Base-by-base conservation (phyloP, 2,797 vertebrate genomes). In the Xiphophorus birchmanni region DNA sequence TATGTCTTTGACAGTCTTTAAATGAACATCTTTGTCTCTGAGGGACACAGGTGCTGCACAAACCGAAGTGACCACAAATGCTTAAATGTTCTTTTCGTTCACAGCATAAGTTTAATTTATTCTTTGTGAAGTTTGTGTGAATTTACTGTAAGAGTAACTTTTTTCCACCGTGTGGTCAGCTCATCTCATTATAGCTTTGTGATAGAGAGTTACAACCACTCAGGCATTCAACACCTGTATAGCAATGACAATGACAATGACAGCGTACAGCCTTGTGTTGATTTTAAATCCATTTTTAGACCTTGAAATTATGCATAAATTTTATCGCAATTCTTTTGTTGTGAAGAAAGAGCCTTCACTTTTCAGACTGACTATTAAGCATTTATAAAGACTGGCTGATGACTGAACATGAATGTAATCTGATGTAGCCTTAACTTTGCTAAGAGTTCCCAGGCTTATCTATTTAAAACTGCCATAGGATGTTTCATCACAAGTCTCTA, bases 401-500 rank as follows among this genome's bases (percentile, higher is more conserved):
- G n/a, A 47, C 13, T 72, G 37, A 26, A 69, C 21, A 47, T 47
- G 13, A 44, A 26, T 69, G 4, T 21, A 21, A 40, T 67, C 63
- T 67, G 65, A 69, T 23, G 21, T 42, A 40, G 12, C 26, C 15
- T 45, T n/a, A 44, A n/a, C 5, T 72, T 26, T 72, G 11, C 5
- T 4, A 72, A 89, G 91, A 89, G 83, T 93, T 90, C 80, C 58
- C 82, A 82, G 84, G 88, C 47, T 90, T 80, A 88, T 87, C 73
- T 77, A 84, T 91, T 84, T 77, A 79, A 86, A 91, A 85, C 65
- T 9, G 82, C 91, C 86, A 54, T 40, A 78, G 87, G 87, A 86
- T 84, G 87, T 93, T 91, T 90, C 89, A 92, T 93, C 88, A 90
- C 87, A 88, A 89, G 84, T 82, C 85, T 87, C 77, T 72, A 11